phyloP scores from a whole-genome alignment of 1,140 invertebrate species.

The Bathynomus jamesi region DNA sequence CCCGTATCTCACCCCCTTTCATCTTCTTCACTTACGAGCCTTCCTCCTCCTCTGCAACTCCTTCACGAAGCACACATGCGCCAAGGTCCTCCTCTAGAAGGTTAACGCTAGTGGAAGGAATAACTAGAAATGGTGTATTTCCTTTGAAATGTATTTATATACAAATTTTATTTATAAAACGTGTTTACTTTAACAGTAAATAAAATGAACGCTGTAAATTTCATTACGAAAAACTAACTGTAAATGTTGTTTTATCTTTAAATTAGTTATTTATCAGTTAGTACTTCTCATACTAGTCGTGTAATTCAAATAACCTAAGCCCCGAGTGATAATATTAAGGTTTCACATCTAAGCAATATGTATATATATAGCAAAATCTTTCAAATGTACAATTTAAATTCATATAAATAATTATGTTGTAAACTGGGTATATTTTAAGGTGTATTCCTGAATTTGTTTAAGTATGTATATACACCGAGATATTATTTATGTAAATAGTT shows the following conservation, averaged over 20 bases:
- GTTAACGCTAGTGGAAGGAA: slow-evolving; percentile 5
- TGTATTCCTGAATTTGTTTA: not conserved
- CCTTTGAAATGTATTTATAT: not conserved
- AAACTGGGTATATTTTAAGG: not conserved
- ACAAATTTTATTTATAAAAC: not conserved
- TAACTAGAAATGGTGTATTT: not conserved
- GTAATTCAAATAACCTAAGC: not conserved
- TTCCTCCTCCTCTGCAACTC: slow-evolving; percentile 31
- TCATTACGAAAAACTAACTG: not conserved
- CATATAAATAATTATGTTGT: not conserved
- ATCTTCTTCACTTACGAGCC: slow-evolving; percentile 16
- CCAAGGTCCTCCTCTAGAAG: slow-evolving; percentile 32
- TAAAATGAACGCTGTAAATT: not conserved
- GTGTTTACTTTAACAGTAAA: not conserved
- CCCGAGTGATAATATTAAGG: not conserved
- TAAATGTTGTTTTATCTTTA: not conserved
- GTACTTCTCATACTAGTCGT: not conserved
- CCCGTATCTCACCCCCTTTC: slow-evolving; percentile 22
- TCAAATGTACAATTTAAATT: not conserved
- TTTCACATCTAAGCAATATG: not conserved
- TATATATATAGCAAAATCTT: slow-evolving; percentile 1
- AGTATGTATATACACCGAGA: not conserved
- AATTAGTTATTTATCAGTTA: not conserved
- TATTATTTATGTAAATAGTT: not conserved
- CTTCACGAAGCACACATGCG: slow-evolving; percentile 34